Base-by-base conservation (phyloP, 1,140 invertebrate genomes). In the Drosophila sp. region DNA sequence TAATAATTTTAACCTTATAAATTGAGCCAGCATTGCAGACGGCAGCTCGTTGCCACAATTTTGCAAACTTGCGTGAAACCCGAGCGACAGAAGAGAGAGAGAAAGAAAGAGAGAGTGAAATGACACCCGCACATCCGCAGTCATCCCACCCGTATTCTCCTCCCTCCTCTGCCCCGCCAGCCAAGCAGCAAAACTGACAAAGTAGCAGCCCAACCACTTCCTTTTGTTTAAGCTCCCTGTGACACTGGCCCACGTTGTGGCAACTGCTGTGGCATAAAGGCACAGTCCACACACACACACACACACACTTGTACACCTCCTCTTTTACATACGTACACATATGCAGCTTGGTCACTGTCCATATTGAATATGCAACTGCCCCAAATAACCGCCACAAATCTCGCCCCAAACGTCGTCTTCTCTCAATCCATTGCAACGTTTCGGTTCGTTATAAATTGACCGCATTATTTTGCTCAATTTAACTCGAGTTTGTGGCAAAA, bases 381-480 rank as follows among this genome's bases (percentile, higher is more conserved):
- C 41, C 41, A 18, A 18, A 16, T 18, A 18, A 16, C 40, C n/a
- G n/a, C n/a, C n/a, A 21, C 1, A 21, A 21, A 21, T 9, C 36
- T 5, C n/a, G 5, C 36, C 5, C 36, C 27, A 21, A 21, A n/a
- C n/a, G n/a, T n/a, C 11, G 34, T n/a, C 9, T 38, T 38, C 36
- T 3, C 36, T 13, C 8, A 45, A 16, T 21, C 41, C 14, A 7
- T 27, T 21, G 8, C n/a, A 25, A 16, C 18, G 43, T 21, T 13
- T 3, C 43, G 11, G 62, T 61, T 72, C 72, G 56, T 89, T 86
- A 86, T 82, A 89, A 89, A 89, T 89, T 89, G 83, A 89, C 83
- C 83, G 83, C 83, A 89, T 89, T 89, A 89, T 89, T 89, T 89
- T 82, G 83, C 83, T 89, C 83, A 89, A 89, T 89, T 89, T 83